Conservation (phyloP, 2,888 invertebrate genomes). For the Mycalesis mineus region DNA sequence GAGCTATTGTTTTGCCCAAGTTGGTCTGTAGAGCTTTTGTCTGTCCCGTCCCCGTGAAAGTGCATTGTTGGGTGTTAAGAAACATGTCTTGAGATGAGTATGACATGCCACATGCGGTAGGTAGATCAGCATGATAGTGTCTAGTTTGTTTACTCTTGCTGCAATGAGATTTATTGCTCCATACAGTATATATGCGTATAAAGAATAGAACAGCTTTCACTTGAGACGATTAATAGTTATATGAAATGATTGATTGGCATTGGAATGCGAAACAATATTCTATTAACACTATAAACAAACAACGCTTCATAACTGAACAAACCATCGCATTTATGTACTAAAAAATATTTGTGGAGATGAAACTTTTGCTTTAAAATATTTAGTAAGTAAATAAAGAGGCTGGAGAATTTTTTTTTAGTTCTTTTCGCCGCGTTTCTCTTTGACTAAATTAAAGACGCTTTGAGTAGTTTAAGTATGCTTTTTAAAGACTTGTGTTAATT, state of each 20-base stretch:
- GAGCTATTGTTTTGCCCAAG: constrained; percentile 34
- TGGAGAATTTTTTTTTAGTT: no score
- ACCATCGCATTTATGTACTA: no score
- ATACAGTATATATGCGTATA: neutral
- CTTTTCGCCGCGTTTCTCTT: no score
- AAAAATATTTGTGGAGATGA: no score
- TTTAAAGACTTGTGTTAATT: no score
- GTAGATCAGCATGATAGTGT: constrained; percentile 1
- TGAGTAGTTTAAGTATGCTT: neutral
- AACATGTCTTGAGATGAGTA: constrained; percentile 5
- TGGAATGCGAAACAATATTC: neutral
- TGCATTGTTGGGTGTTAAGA: constrained; percentile 20
- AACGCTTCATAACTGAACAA: no score
- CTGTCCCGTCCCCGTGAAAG: constrained; percentile 21
- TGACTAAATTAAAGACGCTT: no score
- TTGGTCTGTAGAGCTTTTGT: constrained; percentile 28
- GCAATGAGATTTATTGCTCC: neutral
- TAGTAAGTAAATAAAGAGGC: no score
- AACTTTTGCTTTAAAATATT: no score
- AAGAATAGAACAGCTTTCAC: neutral
- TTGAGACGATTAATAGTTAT: neutral
- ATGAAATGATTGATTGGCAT: neutral
- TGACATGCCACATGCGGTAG: neutral
- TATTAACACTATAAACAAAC: no score
- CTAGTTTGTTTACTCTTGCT: constrained; percentile 1